phyloP scores from a whole-genome alignment of 2,797 vertebrate genomes.

The Alauda arvensis region DNA sequence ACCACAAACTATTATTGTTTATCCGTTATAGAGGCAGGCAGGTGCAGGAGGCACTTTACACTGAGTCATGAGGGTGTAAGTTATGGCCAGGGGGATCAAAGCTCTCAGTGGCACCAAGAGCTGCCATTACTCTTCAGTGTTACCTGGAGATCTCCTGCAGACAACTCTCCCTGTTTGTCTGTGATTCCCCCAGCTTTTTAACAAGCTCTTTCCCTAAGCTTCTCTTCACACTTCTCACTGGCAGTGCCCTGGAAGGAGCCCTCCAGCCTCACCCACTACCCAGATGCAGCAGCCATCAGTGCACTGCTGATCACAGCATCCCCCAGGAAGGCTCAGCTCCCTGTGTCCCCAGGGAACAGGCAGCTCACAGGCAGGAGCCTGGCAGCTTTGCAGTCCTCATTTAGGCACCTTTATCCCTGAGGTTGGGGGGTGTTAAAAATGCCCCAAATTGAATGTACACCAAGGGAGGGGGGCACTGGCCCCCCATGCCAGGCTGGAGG shows the following conservation, averaged over 20 bases:
- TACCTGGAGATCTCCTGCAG: not conserved
- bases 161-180: rapidly evolving
- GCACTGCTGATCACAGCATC: rapidly evolving
- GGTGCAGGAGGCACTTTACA: not conserved
- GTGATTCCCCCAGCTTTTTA: not conserved
- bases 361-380: not conserved
- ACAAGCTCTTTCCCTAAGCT: not conserved
- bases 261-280: not conserved
- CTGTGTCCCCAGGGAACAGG: rapidly evolving
- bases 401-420: not conserved
- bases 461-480: rapidly evolving
- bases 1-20: slow-evolving; percentile 41
- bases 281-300: not conserved
- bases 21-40: not conserved
- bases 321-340: not conserved
- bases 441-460: not conserved
- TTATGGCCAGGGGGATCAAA: not conserved
- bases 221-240: not conserved
- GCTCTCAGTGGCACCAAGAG: not conserved
- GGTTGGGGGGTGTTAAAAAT: not conserved
- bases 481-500: not conserved
- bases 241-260: not conserved
- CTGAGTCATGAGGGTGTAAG: not conserved
- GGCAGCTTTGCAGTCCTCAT: not conserved
- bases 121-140: not conserved